Base-by-base conservation (phyloP, 92 coral and sea anemone species). In the Micromussa lordhowensis region DNA sequence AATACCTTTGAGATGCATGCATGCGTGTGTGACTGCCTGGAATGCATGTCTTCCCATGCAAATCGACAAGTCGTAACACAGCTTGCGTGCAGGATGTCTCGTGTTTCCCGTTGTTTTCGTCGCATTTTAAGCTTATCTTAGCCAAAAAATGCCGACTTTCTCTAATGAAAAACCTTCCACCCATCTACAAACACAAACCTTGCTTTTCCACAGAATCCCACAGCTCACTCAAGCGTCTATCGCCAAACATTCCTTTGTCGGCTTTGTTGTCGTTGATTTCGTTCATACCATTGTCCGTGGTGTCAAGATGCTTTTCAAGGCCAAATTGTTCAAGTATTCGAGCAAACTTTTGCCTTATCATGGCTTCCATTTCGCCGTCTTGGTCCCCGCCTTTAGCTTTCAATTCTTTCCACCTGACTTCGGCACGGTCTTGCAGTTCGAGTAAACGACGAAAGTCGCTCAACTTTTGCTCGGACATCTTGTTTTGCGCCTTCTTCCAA, bases 371-470 rank as follows among this genome's bases (percentile, higher is more conserved):
- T n/a, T 91, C 92, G 34, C 99, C 99, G 77, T 80, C 91, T 64
- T 95, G 90, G 79, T 97, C 99, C n/a, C 91, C 93, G 35, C 99
- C 99, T 12, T 78, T 85, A 19, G 91, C 89, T 83, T 97, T 97
- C 17, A 94, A 58, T 30, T 96, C 96, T 73, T 97, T 97, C 98
- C 95, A 93, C 77, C 83, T 92, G 48, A 93, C 82, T 91, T 97
- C 98, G 36, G 92, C 95, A 7, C 71, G 83, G 86, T 97, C 99
- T 75, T 96, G 99, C 40, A 90, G 72, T 68, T 88, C 88, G 53
- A 97, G 85, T 5, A 90, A 87, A 14, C 85, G 96, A 57, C 90
- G 93, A 38, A 97, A 86, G 35, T 86, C 94, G 54, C 87, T 58
- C 66, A 97, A 91, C 83, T 91, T 97, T 71, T 90, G 92, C 35